These are phyloP conservation scores for Caenorhabditis sulstoni DNA, from an alignment of 2,888 invertebrate species.

Conservation along the genomic window DNA sequence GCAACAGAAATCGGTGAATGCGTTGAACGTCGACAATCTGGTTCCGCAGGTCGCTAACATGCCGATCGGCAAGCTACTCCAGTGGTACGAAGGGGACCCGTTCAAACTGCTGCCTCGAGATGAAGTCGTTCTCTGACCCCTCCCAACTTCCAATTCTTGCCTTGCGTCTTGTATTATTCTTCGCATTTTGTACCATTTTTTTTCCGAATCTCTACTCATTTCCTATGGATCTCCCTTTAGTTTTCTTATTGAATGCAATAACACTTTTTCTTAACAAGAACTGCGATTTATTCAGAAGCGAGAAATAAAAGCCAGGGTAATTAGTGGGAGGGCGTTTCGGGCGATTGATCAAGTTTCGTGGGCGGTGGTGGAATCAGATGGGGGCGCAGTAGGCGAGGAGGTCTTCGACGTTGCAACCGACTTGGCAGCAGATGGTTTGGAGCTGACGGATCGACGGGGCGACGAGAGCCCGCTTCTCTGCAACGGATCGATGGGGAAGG, in stretches of 20 bases:
- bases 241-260: not conserved
- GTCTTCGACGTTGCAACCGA: slow-evolving; percentile 76
- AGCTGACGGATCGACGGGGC: slow-evolving; percentile 74
- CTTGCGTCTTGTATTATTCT: not conserved
- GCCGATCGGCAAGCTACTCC: slow-evolving; percentile 30
- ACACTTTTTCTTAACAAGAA: not conserved
- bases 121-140: slow-evolving; percentile 5
- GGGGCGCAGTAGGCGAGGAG: slow-evolving; percentile 76
- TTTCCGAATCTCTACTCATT: not conserved
- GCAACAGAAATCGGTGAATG: slow-evolving; percentile 11
- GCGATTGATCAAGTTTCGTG: not conserved
- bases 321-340: not conserved
- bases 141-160: not conserved
- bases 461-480: slow-evolving; percentile 65
- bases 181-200: not conserved
- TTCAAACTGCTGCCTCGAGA: slow-evolving; percentile 43
- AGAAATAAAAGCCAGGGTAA: not conserved
- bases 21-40: slow-evolving; percentile 19
- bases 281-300: too few species aligned
- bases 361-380: slow-evolving; percentile 13
- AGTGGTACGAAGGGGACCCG: slow-evolving; percentile 60
- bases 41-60: slow-evolving; percentile 7
- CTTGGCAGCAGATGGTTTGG: slow-evolving; percentile 72
- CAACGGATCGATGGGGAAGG: not conserved
- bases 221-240: slow-evolving; percentile 3